Conservation (phyloP, 2,888 invertebrate genomes). For the Lasioglossum zephyrum region DNA sequence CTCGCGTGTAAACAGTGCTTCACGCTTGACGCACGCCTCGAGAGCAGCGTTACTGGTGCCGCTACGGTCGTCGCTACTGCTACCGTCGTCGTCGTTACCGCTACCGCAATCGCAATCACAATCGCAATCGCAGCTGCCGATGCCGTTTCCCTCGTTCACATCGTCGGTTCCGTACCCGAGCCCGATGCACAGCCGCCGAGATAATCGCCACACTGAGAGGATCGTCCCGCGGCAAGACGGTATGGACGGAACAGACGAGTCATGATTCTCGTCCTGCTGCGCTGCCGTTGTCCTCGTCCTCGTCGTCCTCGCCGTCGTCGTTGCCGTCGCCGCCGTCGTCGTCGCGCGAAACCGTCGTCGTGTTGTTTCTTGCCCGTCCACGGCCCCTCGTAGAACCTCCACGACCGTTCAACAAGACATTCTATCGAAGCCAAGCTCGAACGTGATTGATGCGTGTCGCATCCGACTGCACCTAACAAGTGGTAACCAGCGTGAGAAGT, state of each 20-base stretch:
- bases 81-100: background rate
- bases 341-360: conserved; percentile 53
- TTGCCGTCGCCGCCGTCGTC: conserved; percentile 51
- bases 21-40: conserved; percentile 58
- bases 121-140: conserved; percentile 5
- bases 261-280: conserved; percentile 59
- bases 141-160: conserved; percentile 9
- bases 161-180: background rate
- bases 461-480: conserved; percentile 57
- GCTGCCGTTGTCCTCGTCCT: conserved; percentile 59
- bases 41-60: conserved; percentile 37
- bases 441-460: conserved; percentile 55
- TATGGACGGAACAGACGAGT: conserved; percentile 58
- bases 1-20: conserved; percentile 73
- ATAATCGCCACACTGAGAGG: conserved; percentile 25
- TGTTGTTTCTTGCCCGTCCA: conserved; percentile 34
- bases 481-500: conserved; percentile 54
- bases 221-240: conserved; percentile 51
- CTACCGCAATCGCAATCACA: background rate
- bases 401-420: conserved; percentile 40
- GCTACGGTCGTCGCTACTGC: conserved; percentile 28
- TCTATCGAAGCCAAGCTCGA: conserved; percentile 41
- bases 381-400: conserved; percentile 1
- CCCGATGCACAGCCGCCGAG: conserved; percentile 31
- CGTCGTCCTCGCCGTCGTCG: conserved; percentile 59